Conservation (phyloP, 2,797 vertebrate species). For the Eupleurogrammus muticus region DNA sequence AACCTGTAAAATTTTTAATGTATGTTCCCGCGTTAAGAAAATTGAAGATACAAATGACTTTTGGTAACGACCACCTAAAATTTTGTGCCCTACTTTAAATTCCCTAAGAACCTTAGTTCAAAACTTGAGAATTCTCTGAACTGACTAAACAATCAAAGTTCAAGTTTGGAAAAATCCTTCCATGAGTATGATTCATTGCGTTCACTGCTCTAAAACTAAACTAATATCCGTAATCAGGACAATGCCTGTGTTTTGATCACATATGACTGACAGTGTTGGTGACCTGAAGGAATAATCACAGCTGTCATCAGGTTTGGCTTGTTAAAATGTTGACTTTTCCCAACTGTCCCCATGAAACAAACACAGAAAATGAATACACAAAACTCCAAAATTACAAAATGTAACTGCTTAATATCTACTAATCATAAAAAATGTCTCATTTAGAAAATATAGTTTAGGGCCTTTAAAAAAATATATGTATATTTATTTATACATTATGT, state of each 20-base stretch:
- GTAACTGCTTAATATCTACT: background rate
- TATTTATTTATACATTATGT: background rate
- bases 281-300: background rate
- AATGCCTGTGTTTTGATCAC: background rate
- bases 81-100: too few species aligned
- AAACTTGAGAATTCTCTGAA: too few species aligned
- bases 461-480: background rate
- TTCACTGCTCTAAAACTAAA: background rate
- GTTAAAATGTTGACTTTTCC: background rate
- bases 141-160: background rate
- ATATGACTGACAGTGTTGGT: background rate
- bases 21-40: too few species aligned
- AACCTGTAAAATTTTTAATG: background rate
- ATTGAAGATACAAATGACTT: background rate
- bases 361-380: background rate
- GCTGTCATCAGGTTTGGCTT: background rate
- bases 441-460: background rate
- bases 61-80: background rate
- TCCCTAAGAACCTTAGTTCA: too few species aligned
- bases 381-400: background rate
- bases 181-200: background rate
- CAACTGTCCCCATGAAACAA: background rate
- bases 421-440: background rate
- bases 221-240: background rate
- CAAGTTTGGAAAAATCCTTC: background rate